Evolutionary conservation across 2,888 invertebrate species (phyloP).

Genomic region (Yponomeuta cagnagella): DNA sequence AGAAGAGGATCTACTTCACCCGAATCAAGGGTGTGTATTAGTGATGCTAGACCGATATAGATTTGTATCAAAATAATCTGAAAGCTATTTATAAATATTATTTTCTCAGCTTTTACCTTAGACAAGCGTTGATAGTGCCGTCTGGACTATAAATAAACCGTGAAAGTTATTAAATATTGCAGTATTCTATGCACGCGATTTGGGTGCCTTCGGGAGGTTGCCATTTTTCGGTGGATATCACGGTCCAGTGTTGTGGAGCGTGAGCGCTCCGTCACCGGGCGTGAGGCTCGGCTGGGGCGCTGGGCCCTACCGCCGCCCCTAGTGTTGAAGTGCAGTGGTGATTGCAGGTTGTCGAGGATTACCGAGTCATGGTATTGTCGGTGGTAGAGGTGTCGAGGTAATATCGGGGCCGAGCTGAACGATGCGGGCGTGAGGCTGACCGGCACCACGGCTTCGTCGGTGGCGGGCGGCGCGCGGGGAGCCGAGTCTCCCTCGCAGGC

Average conservation of each 20-base stretch:
- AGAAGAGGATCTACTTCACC: constrained; percentile 70
- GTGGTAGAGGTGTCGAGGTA: constrained; percentile 72
- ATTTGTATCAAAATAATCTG: constrained; percentile 75
- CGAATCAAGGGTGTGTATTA: constrained; percentile 73
- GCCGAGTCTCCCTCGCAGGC: constrained; percentile 75
- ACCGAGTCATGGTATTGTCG: constrained; percentile 35
- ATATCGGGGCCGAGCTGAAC: constrained; percentile 71
- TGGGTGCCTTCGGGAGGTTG: constrained; percentile 66
- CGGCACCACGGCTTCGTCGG: constrained; percentile 73
- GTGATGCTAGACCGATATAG: constrained; percentile 68
- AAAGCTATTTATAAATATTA: constrained; percentile 77
- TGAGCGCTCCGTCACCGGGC: constrained; percentile 34
- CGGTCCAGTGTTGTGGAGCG: constrained; percentile 62
- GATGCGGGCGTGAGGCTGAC: constrained; percentile 75
- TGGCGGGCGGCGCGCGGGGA: constrained; percentile 73
- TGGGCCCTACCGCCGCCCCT: background rate
- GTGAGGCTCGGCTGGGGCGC: constrained; percentile 7
- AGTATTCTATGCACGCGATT: constrained; percentile 62
- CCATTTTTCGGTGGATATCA: constrained; percentile 70
- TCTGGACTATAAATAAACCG: constrained; percentile 73
- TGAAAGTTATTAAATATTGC: constrained; percentile 76
- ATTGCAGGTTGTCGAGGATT: constrained; percentile 59
- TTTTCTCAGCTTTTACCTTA: constrained; percentile 76
- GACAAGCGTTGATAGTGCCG: constrained; percentile 75
- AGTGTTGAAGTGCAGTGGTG: constrained; percentile 32